Evolutionary conservation across 1,140 invertebrate species (phyloP), one percentile per base, ranked within the genome.

Genomic region (Drosophila bipectinata): DNA sequence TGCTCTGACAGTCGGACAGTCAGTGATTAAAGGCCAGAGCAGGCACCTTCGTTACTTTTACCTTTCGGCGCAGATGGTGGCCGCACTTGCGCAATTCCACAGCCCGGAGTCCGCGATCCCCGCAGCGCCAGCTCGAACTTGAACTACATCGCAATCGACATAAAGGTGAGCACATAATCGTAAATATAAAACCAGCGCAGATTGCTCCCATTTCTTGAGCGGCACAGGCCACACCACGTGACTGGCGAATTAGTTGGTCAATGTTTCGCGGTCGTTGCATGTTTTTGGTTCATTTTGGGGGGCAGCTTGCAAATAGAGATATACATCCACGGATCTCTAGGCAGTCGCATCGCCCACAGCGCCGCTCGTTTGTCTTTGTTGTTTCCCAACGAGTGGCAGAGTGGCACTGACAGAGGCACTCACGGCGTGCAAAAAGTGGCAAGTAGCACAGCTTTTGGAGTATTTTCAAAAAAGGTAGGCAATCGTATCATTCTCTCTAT

Each of bases 101-200:
- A 52, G 45, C 14, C 12, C 32, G 3, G 18, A 15, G 21, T 21
- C 45, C 28, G 63, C 34, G 34, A 84, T 72, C 56, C 63, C 26
- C 63, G 82, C 79, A 77, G 79, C 64, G 79, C 61, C 83, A 69
- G 61, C 73, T 77, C 73, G 82, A 73, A 88, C 82, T 88, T 87
- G 82, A 87, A 88, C 82, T 88, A 87, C 58, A 85, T 85, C 59
- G 82, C 77, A 75, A 58, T 77, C 72, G 81, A 69, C 67, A 85
- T 85, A 74, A 66, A 74, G 84, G 85, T 55, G 47, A 69, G 68
- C 69, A 69, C 63, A 85, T 74, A 77, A 80, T 67, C 68, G 57
- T 68, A 67, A 66, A 68, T 68, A 68, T 49, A 69, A 69, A 68
- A 69, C 63, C 51, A 41, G 64, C 58, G 71, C 60, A n/a, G 58